Base-by-base conservation (phyloP, 2,113 vertebrate species). In the Nothobranchius kuhntae region DNA sequence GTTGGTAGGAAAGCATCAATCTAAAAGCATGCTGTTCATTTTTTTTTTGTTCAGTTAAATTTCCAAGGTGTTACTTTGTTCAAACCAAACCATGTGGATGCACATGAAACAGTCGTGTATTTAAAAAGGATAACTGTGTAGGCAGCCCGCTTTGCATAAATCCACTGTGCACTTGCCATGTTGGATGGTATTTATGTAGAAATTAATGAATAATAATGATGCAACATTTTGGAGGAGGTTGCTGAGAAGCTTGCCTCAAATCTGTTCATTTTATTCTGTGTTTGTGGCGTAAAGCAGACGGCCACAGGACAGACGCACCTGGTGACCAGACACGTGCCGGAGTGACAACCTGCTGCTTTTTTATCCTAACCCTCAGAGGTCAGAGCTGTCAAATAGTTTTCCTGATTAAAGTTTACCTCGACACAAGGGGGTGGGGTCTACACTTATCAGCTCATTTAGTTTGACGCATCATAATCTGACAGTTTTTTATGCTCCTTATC, bases 201-300 rank as follows among this genome's bases (percentile, higher is more conserved):
- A 75, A 69, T 59, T 58, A 77, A 77, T 77, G 51, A 77, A 83
- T 71, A 75, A 67, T 75, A 71, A 78, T 61, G 42, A 62, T 64
- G 8, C n/a, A 42, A 53, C 65, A 15, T 66, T 59, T 79, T 51
- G 3, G 48, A 62, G 13, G 65, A 60, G 55, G 17, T 71, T 83
- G 40, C 38, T 68, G 45, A 74, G 68, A 82, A 78, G 45, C 57
- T 64, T 54, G 13, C 40, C 55, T 68, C 17, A 65, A 72, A 79
- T 59, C 40, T 74, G 53, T 74, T 69, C 9, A 61, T 66, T 57
- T 68, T 77, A 36, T 54, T 21, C 13, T 56, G 52, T 6, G 8
- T 45, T 65, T 53, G 35, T 61, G 40, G 45, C 53, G 54, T 36
- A 55, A 60, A 75, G 56, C 82, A 79, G 66, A 81, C 85, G 69